Base-by-base conservation (phyloP, 2,797 vertebrate species). In the Gastrophryne carolinensis region DNA sequence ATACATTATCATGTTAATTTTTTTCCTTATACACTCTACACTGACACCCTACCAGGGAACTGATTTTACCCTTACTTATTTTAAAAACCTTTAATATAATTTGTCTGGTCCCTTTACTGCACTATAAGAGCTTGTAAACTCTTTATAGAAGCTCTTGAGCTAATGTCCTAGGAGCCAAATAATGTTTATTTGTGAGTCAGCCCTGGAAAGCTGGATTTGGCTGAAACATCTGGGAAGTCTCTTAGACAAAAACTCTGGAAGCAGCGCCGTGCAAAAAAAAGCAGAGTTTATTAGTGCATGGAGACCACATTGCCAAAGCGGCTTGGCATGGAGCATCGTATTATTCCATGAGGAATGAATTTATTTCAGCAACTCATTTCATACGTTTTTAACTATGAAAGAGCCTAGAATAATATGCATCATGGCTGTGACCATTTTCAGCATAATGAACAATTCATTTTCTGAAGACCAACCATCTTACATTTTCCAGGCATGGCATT, bases 401-500 rank as follows among this genome's bases (percentile, higher is more conserved):
- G 8, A 50, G 8, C n/a, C 4, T 4, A 41, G 13, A 24, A 15
- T 29, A 39, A 26, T 26, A 24, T 60, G 17, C 26, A 24, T 52
- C 41, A 17, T 30, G 19, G n/a, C n/a, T 23, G 15, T n/a, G 9
- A 52, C 27, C 26, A 29, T n/a, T 10, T 2, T 24, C 10, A 53
- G n/a, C 15, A 54, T 47, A 47, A 34, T 37, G 21, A 53, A n/a
- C 4, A 27, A 12, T 65, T 17, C 13, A 24, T 41, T 17, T 29
- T 52, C 19, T 12, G 30, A 15, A 21, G 23, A 34, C 10, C 3
- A 17, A 44, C 17, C 27, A 61, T 8, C 27, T 1, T 65, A 12
- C 15, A 47, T 65, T 73, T 65, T 65, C 52, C 61, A 57, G 61
- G 19, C 21, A 53, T 75, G 39, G 11, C 49, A 32, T 26, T 50